A percentile compares a stretch with the other conserved stretches of the same genome.
phyloP scores from a whole-genome alignment of 2,113 vertebrate species.

The Vimba vimba region DNA sequence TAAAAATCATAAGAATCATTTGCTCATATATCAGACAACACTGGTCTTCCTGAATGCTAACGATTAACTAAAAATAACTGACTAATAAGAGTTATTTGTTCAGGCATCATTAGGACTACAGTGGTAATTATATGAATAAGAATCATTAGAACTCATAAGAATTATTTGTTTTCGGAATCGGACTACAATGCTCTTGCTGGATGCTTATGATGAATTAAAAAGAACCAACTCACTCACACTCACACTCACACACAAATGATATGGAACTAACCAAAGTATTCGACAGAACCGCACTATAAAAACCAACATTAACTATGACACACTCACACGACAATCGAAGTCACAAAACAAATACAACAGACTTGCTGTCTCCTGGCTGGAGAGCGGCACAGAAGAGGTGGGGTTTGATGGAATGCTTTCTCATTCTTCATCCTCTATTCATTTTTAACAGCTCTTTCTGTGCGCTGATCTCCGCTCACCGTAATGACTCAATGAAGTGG shows the following conservation, averaged over 20 bases:
- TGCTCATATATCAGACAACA: too few species aligned
- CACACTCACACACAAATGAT: background rate
- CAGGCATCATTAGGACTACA: background rate
- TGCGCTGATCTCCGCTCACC: constrained; percentile 20
- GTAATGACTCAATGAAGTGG: constrained; percentile 58
- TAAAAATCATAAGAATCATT: too few species aligned
- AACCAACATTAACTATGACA: constrained; percentile 13
- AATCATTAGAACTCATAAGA: background rate
- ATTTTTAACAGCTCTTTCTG: constrained; percentile 76
- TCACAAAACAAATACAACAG: constrained; percentile 35
- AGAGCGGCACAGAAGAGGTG: background rate
- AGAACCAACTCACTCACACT: background rate
- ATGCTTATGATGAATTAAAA: background rate
- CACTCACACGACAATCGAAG: background rate
- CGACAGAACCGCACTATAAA: background rate
- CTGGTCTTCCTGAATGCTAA: too few species aligned
- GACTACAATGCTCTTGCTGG: background rate
- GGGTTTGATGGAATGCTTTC: constrained; percentile 62
- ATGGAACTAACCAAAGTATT: background rate
- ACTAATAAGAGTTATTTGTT: background rate
- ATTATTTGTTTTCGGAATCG: background rate
- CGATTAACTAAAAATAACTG: background rate
- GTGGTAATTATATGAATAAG: background rate
- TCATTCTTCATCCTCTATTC: constrained; percentile 66
- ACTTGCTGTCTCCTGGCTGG: background rate